Evolutionary conservation across 2,797 vertebrate genomes (phyloP).

Genomic region (Galaxias olidus): DNA sequence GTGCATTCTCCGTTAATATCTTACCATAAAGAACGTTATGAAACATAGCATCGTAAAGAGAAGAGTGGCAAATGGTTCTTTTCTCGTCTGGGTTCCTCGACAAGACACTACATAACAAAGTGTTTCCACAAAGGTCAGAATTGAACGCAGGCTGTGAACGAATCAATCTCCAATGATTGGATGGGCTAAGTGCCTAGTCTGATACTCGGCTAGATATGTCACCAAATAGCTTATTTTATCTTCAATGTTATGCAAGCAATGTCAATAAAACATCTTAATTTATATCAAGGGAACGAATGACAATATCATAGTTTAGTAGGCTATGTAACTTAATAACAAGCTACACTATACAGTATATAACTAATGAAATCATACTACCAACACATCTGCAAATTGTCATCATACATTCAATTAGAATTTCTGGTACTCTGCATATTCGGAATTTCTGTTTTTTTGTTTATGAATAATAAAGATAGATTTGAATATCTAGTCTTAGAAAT

Average conservation of each 20-base stretch:
- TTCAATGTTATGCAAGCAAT: slow-evolving; percentile 47
- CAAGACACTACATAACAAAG: slow-evolving; percentile 45
- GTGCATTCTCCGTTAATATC: slow-evolving; percentile 47
- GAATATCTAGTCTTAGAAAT: slow-evolving; percentile 21
- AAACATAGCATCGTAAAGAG: slow-evolving; percentile 49
- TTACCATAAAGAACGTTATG: slow-evolving; percentile 54
- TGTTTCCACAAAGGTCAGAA: slow-evolving; percentile 45
- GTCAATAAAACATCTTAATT: slow-evolving; percentile 36
- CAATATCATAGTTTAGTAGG: slow-evolving; percentile 33
- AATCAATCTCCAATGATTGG: slow-evolving; percentile 22
- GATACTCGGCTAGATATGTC: not conserved
- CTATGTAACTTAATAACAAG: slow-evolving; percentile 43
- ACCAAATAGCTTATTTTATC: not conserved
- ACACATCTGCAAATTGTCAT: slow-evolving; percentile 45
- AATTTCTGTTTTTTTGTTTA: not conserved
- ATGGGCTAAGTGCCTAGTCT: slow-evolving; percentile 49
- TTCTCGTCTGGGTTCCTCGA: slow-evolving; percentile 27
- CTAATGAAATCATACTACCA: slow-evolving; percentile 27
- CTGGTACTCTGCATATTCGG: slow-evolving; percentile 11
- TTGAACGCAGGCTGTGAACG: slow-evolving; percentile 38
- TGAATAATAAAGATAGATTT: no score
- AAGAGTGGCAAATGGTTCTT: slow-evolving; percentile 34
- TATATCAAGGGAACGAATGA: slow-evolving; percentile 41
- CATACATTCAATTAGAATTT: slow-evolving; percentile 36
- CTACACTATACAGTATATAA: slow-evolving; percentile 43